These are phyloP conservation scores for Magallana angulata DNA, from an alignment of 1,140 invertebrate species.

Conservation along the genomic window DNA sequence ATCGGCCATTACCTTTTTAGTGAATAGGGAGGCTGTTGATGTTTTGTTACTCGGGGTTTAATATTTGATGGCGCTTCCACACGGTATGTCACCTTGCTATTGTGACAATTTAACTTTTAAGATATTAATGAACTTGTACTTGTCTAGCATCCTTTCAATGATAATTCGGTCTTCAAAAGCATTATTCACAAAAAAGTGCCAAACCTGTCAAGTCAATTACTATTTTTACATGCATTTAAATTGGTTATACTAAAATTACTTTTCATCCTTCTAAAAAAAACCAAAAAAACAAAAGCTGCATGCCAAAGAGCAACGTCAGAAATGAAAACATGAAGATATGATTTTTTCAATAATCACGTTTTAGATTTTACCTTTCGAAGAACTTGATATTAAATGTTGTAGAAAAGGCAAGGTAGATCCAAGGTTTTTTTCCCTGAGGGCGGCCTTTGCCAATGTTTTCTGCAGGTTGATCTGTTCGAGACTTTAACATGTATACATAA, in stretches of 20 bases:
- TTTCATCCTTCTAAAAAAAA: neutral
- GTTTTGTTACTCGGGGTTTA: neutral
- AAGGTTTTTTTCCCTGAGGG: too few relatives aligned
- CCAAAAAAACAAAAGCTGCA: neutral
- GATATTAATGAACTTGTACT: neutral
- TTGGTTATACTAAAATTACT: neutral
- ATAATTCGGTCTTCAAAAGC: neutral
- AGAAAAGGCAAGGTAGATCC: too few relatives aligned
- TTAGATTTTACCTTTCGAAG: neutral
- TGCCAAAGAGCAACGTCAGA: neutral
- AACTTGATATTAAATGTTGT: too few relatives aligned
- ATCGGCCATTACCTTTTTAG: neutral
- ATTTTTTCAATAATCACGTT: neutral
- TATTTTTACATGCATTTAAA: neutral
- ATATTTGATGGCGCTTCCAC: neutral
- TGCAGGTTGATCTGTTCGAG: neutral
- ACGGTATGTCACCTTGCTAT: neutral
- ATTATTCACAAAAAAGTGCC: neutral
- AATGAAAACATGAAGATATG: neutral
- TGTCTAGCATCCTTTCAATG: neutral
- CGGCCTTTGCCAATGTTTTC: too few relatives aligned
- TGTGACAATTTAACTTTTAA: neutral
- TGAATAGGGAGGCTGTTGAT: neutral
- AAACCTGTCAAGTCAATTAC: neutral
- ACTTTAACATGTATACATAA: neutral